Conservation (phyloP, 1,140 invertebrate genomes). For the Parasteatoda tepidariorum region DNA sequence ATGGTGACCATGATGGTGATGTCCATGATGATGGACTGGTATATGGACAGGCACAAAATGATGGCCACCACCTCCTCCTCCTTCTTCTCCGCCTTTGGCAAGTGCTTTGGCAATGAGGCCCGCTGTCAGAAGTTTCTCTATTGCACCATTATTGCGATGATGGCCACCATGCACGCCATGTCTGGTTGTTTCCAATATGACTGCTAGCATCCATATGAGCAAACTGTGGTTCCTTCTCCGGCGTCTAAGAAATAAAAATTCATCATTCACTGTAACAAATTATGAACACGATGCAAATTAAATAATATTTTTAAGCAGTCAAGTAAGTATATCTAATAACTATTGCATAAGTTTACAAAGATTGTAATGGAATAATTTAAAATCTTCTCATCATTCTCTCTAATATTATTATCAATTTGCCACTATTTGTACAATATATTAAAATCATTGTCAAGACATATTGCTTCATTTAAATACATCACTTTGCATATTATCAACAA, state of each 20-base stretch:
- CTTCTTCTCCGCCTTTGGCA: slow-evolving; percentile 40
- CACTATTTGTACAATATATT: no score
- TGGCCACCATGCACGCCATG: background rate
- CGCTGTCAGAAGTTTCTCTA: slow-evolving; percentile 51
- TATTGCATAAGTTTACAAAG: no score
- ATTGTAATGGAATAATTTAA: no score
- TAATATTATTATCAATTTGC: no score
- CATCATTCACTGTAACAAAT: no score
- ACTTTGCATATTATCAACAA: no score
- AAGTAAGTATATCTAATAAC: no score
- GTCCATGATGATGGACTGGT: background rate
- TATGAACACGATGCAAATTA: no score
- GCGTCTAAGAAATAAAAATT: background rate
- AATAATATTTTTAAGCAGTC: no score
- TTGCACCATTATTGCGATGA: background rate
- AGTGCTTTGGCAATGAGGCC: slow-evolving; percentile 55
- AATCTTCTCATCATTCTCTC: no score
- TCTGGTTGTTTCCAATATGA: background rate
- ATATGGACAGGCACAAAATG: slow-evolving; percentile 3
- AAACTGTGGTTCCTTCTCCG: background rate
- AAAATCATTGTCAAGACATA: no score
- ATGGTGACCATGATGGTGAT: slow-evolving; percentile 32
- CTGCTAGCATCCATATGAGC: background rate
- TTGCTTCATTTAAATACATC: no score
- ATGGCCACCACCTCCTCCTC: slow-evolving; percentile 39